These are phyloP conservation scores for Scatophagus argus DNA, from an alignment of 2,113 vertebrate species.

Conservation along the genomic window DNA sequence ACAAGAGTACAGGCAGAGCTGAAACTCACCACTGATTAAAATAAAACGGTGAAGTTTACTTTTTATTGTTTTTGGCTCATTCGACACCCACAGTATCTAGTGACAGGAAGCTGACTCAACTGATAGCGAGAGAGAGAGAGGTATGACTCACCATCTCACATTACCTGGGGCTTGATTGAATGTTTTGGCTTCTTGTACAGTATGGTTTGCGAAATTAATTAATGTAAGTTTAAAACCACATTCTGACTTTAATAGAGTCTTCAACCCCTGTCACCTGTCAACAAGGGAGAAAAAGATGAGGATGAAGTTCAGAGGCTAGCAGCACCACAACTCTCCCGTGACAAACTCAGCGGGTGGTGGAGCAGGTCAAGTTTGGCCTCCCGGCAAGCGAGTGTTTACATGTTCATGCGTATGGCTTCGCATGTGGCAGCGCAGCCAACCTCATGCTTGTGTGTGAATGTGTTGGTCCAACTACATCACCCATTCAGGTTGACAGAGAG, in stretches of 20 bases:
- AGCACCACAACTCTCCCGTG: background rate
- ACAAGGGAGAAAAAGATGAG: background rate
- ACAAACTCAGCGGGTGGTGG: constrained; percentile 28
- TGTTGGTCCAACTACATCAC: constrained; percentile 6
- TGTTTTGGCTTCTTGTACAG: constrained; percentile 10
- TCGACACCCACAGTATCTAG: background rate
- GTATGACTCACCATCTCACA: constrained; percentile 15
- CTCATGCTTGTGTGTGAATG: constrained; percentile 10
- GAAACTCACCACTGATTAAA: background rate
- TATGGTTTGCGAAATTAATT: constrained; percentile 3
- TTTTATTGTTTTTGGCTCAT: background rate
- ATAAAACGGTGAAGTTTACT: no score
- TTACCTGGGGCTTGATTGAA: background rate
- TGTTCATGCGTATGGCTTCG: constrained; percentile 1
- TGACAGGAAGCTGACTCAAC: background rate
- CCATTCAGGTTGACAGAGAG: constrained; percentile 41
- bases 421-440: background rate
- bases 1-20: no score
- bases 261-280: constrained; percentile 1
- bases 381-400: background rate
- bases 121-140: no score
- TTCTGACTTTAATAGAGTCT: background rate
- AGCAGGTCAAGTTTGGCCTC: constrained; percentile 15
- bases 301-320: constrained; percentile 1
- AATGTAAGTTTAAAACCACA: background rate